Evolutionary conservation across 2,113 vertebrate species (phyloP), one percentile per base, ranked within the genome.

Genomic region (Empidonax alnorum): DNA sequence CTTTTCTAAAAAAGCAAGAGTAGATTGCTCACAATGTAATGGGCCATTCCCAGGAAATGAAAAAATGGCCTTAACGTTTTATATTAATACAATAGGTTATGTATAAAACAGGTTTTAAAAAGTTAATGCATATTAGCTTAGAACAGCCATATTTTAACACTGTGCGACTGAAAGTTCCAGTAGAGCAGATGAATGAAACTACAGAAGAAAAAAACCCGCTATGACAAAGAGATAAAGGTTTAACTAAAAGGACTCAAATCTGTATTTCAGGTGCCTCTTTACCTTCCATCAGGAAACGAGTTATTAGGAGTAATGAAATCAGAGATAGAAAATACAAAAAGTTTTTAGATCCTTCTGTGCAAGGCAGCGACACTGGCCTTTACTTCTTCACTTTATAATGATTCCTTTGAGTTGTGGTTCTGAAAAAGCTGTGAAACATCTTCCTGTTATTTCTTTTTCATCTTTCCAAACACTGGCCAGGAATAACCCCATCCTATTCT

Each of bases 21-120:
- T 97, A 97, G 96, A 97, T 97, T 98, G 97, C 96, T 97, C 97
- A 97, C 97, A 97, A 97, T 97, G 97, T 97, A 97, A 97, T 97
- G 97, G 97, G 96, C 97, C 97, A 97, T 97, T 97, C 97, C 97
- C 93, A 95, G 96, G 94, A 98, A 97, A 97, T 44, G 94, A 97
- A 96, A 86, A 96, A 94, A 96, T 96, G 97, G 95, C 94, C 95
- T 96, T 97, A 94, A 93, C 93, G 95, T 97, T 97, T 97, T 97
- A 97, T 98, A 97, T 96, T 97, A 97, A 97, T 96, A 97, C 97
- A 98, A 98, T 98, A 96, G 97, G 96, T 97, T 97, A 97, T 97
- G 97, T 97, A 96, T 97, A 97, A 97, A 97, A 98, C 96, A 97
- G 96, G 85, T 97, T 96, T 97, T 93, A 85, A 96, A 97, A 97